Base-by-base conservation (phyloP, 2,113 vertebrate genomes). In the Ailurus styani region DNA sequence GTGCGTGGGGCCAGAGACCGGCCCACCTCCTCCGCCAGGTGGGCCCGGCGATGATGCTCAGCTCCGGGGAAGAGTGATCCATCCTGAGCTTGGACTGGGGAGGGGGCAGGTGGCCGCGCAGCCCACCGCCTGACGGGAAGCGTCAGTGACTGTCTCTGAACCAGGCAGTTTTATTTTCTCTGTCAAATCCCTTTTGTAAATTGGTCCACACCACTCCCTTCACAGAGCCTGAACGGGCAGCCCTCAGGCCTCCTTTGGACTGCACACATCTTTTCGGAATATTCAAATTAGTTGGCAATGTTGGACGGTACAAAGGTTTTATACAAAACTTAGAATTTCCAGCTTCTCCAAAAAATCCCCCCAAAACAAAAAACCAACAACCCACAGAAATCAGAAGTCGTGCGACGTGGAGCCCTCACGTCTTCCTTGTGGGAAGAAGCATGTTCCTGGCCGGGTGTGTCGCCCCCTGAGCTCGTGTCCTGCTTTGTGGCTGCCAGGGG, bases 21-120 rank as follows among this genome's bases (percentile, higher is more conserved):
- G 3, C 5, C 21, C 29, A 11, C 66, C 50, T 4, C 1, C 31
- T 17, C 18, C 1, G 45, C 45, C 12, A 18, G 45, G 89, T 1
- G 2, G 25, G 21, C 42, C 11, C n/a, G 4, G 17, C 7, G 0
- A 3, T 3, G 0, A 3, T 3, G 6, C 15, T 18, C 17, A 3
- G n/a, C 15, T 21, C 62, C 7, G 57, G 10, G 1, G 5, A n/a
- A 21, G 13, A 14, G 18, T 2, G 42, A 17, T 64, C 6, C 21
- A 25, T 17, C 23, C 1, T 5, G 23, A 47, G 52, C 1, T 0
- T n/a, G 5, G 45, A 7, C 4, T 1, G 15, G 14, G 42, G 14
- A 15, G 20, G 12, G 66, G 12, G 21, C 15, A 4, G 0, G 15
- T 13, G 17, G 6, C 2, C 12, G 21, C 0, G 25, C 10, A 12